Base-by-base conservation (phyloP, 2,888 invertebrate species). In the Megaustenia siamemsis region DNA sequence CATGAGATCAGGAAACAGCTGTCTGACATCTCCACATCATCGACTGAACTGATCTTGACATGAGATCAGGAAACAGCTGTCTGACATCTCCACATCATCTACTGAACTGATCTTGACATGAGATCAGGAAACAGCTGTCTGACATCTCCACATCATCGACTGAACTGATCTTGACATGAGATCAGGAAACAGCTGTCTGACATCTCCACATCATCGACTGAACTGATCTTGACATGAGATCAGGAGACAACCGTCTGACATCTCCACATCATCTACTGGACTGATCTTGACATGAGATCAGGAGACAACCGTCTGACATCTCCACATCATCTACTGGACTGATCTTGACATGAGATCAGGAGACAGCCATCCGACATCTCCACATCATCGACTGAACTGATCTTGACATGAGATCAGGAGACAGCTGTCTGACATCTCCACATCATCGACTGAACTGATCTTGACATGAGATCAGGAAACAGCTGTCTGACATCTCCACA, bases 21-120 rank as follows among this genome's bases (percentile, higher is more conserved):
- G 95, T 96, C 78, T 88, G 84, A 86, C 78, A 60, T 4, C 28
- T n/a, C n/a, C n/a, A n/a, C n/a, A n/a, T 60, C 63, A 28, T 28
- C 28, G 32, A 60, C 28, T 6, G 1, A 96, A 92, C 91, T 95
- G 90, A 95, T 93, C 83, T 91, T 95, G 86, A 95, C 95, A 56
- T 95, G 95, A 88, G 95, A 96, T 90, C 94, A 95, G 92, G 96
- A 95, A 89, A 95, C 95, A 87, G 95, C 95, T 87, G 95, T 96
- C 78, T 88, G 84, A 86, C 78, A 60, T 4, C 28, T n/a, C n/a
- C n/a, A n/a, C n/a, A n/a, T 60, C 63, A 28, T 28, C 28, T 32
- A 60, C 28, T 6, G 1, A 96, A 92, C 91, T 95, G 90, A 95
- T 93, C 83, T 91, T 95, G 86, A 95, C 95, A 56, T 95, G 95